These are phyloP conservation scores for Cossypha niveicapilla DNA, from an alignment of 2,797 vertebrate species.

Conservation along the genomic window DNA sequence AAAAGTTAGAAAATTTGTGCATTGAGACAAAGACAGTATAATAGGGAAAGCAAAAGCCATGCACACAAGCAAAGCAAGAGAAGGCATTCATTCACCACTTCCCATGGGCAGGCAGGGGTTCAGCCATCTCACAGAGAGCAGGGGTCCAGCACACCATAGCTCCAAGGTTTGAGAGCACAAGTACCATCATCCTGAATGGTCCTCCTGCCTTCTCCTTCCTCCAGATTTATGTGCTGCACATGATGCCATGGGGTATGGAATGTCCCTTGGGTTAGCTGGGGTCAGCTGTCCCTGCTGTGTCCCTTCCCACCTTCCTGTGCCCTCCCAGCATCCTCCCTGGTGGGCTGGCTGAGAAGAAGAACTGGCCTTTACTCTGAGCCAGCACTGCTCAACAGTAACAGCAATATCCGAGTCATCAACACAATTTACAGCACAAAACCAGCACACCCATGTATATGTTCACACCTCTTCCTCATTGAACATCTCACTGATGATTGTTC, in stretches of 20 bases:
- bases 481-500: neutral
- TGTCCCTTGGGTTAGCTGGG: too few species aligned
- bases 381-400: neutral
- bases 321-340: neutral
- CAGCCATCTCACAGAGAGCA: neutral
- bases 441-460: neutral
- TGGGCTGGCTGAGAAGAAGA: neutral
- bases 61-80: neutral
- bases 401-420: neutral
- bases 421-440: neutral
- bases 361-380: neutral
- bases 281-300: neutral
- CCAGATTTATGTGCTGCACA: neutral
- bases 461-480: neutral
- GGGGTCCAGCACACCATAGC: neutral
- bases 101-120: neutral
- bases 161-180: neutral
- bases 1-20: neutral
- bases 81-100: neutral
- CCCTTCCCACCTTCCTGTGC: neutral
- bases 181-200: neutral
- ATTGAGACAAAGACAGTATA: neutral
- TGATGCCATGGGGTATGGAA: neutral
- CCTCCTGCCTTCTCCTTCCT: neutral
- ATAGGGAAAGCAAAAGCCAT: neutral